These are phyloP conservation scores for Pachypsylla venusta DNA, from an alignment of 1,140 invertebrate genomes.

Conservation along the genomic window DNA sequence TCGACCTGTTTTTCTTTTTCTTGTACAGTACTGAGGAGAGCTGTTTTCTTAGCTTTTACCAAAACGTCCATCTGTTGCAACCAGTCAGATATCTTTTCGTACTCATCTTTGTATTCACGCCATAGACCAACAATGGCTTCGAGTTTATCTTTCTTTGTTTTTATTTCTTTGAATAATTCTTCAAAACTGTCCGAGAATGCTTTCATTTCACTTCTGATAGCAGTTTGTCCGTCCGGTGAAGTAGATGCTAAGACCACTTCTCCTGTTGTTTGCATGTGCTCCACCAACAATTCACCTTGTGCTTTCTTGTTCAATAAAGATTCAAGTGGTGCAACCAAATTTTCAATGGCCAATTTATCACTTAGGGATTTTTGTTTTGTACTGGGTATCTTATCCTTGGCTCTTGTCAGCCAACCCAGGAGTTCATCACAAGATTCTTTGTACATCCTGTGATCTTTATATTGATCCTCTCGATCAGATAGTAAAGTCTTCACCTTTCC, in stretches of 20 bases:
- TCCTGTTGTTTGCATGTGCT: constrained; percentile 69
- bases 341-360: constrained; percentile 76
- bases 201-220: constrained; percentile 69
- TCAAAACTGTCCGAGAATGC: constrained; percentile 71
- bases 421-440: constrained; percentile 82
- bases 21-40: constrained; percentile 57
- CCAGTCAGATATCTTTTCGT: constrained; percentile 82
- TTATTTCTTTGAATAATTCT: constrained; percentile 68
- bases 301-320: constrained; percentile 75
- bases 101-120: constrained; percentile 83
- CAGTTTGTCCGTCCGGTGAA: constrained; percentile 56
- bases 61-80: constrained; percentile 83
- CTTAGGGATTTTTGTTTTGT: constrained; percentile 67
- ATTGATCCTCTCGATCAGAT: constrained; percentile 65
- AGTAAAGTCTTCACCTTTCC: constrained; percentile 56
- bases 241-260: constrained; percentile 72
- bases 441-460: constrained; percentile 69
- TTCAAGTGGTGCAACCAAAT: constrained; percentile 69
- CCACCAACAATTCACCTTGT: constrained; percentile 72
- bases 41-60: constrained; percentile 77
- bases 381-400: constrained; percentile 74
- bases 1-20: constrained; percentile 76
- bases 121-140: constrained; percentile 68
- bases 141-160: constrained; percentile 66
- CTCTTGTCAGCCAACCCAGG: constrained; percentile 63